Conservation (phyloP, 64 coral and sea anemone species). For the Actinia equina region DNA sequence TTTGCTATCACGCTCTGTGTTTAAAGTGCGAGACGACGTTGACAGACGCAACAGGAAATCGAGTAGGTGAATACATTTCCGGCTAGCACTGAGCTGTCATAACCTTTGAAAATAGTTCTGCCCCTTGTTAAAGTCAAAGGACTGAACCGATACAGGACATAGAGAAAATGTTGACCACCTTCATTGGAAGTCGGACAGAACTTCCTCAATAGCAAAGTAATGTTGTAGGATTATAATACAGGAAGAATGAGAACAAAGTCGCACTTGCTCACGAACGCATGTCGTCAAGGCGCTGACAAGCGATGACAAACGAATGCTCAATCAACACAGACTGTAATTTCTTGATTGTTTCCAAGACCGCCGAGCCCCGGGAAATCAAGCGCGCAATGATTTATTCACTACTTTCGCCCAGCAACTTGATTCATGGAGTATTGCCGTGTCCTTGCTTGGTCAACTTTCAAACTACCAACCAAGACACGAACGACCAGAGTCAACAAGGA, state of each 20-base stretch:
- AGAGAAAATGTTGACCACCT: neutral
- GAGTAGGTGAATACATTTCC: constrained; percentile 8
- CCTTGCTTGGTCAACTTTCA: neutral
- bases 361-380: neutral
- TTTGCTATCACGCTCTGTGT: neutral
- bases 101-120: neutral
- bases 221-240: neutral
- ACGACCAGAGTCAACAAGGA: neutral
- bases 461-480: neutral
- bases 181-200: too few relatives aligned
- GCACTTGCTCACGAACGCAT: neutral
- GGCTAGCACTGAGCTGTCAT: neutral
- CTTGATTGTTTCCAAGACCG: neutral
- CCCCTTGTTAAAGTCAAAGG: neutral
- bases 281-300: constrained; percentile 6
- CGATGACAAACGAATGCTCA: neutral
- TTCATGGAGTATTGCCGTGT: neutral
- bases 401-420: neutral
- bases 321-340: neutral
- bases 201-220: neutral
- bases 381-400: neutral
- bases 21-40: neutral
- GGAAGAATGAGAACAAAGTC: neutral
- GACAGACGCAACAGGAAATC: constrained; percentile 1
- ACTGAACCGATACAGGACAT: neutral